A percentile compares a stretch with the other conserved stretches of the same genome.
phyloP scores from a whole-genome alignment of 1,140 invertebrate genomes.

The Dendrolimus punctatus region DNA sequence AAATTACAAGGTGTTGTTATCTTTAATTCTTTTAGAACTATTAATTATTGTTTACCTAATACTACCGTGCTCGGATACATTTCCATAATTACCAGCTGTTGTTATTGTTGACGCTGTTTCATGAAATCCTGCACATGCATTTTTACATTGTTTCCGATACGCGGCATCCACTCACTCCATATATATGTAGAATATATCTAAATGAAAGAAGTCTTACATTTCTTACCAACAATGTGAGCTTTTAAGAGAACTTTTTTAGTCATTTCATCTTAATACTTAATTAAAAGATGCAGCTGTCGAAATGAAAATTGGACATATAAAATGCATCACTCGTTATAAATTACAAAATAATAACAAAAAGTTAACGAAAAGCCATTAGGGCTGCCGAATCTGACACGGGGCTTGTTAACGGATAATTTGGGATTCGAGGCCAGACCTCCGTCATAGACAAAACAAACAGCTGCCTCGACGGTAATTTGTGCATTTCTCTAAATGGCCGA shows the following conservation, averaged over 20 bases:
- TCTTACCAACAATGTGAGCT: too few species aligned
- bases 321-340: slow-evolving; percentile 58
- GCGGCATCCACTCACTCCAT: too few species aligned
- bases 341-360: slow-evolving; percentile 65
- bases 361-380: slow-evolving; percentile 70
- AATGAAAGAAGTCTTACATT: too few species aligned
- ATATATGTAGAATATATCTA: too few species aligned
- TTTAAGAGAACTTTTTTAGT: too few species aligned
- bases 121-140: neutral
- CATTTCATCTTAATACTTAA: slow-evolving; percentile 14
- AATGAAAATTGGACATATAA: slow-evolving; percentile 35
- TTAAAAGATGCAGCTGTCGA: slow-evolving; percentile 52
- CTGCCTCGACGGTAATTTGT: slow-evolving; percentile 64
- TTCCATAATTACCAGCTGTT: slow-evolving; percentile 11
- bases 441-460: slow-evolving; percentile 71
- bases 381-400: slow-evolving; percentile 70
- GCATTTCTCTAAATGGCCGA: slow-evolving; percentile 70
- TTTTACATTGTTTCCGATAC: too few species aligned
- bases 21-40: too few species aligned
- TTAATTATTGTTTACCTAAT: too few species aligned
- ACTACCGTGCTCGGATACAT: neutral
- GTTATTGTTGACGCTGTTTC: slow-evolving; percentile 4
- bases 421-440: slow-evolving; percentile 54
- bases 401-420: slow-evolving; percentile 70
- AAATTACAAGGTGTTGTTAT: too few species aligned